Evolutionary conservation across 2,888 invertebrate genomes (phyloP), one percentile per base, ranked within the genome.

Genomic region (Rutpela maculata): DNA sequence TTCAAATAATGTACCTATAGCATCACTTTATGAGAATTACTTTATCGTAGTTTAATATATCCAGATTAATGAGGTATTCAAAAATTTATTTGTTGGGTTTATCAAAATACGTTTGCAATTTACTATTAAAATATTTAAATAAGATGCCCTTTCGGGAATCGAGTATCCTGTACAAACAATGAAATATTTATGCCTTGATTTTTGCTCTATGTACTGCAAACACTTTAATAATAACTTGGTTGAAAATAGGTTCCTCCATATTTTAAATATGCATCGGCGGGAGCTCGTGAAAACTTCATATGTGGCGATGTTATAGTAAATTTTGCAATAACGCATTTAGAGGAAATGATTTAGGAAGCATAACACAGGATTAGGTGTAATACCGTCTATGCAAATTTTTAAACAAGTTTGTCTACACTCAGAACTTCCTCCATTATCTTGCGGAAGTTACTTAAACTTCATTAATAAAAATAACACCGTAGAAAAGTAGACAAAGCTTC

Each of bases 371-470:
- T 76, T 73, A 76, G 12, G 62, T 63, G 57, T 73, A 73, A 55
- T 43, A 67, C 50, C 62, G 31, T 35, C 38, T 63, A 59, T 70
- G 82, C 82, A 82, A 83, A 83, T 78, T 83, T 82, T 82, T 82
- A 82, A 81, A 82, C 81, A 82, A 81, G 80, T 78, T 76, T 79
- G 78, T 74, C 74, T 78, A 79, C 77, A 80, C 74, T 60, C 77
- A 68, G 75, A 79, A 83, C 82, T 83, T 81, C 79, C 82, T 78
- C 83, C 82, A 81, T 84, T 84, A 84, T 77, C 79, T 75, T 75
- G 69, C 81, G 84, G 82, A 84, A 84, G 81, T 82, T 84, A 77
- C 81, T 82, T 78, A 78, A 82, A 82, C 78, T 84, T 81, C 81
- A 83, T 83, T 84, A 84, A 82, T 83, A 83, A 82, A 83, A 82